Evolutionary conservation across 2,797 vertebrate species (phyloP), one percentile per base, ranked within the genome.

Genomic region (Denticeps clupeoides): DNA sequence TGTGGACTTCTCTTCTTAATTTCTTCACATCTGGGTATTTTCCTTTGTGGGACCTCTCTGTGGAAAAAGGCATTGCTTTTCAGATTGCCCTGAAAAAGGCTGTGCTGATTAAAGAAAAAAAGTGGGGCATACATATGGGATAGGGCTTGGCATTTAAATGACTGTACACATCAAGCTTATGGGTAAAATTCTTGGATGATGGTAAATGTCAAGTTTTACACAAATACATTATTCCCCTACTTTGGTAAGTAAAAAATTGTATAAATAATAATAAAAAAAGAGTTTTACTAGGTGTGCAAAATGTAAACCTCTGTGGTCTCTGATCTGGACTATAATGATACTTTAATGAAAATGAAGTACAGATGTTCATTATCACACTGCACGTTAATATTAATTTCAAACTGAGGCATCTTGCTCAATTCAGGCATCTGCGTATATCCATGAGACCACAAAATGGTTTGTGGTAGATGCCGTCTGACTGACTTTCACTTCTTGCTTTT

Each of bases 201-300:
- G 70, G 66, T 74, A 74, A 80, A 80, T 75, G 72, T 79, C 73
- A 77, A 49, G 35, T 77, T 80, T 75, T 73, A 67, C 52, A 67
- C 55, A 53, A 50, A 65, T 69, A 55, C 45, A 61, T 67, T 70
- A 70, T 63, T 71, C 40, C 59, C 43, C 28, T 43, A 66, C 56
- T 72, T 70, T 49, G 62, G 58, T 66, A 64, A 59, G 55, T 43
- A 42, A 55, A 52, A 64, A 44, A 54, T 27, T 58, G 49, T 69
- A 63, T 57, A 50, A 60, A 65, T 35, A 45, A 48, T 23, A 62
- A 57, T 33, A 33, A 8, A 38, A 21, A 21, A 31, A 5, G n/a
- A n/a, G n/a, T n/a, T n/a, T n/a, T n/a, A n/a, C n/a, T n/a, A n/a
- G n/a, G n/a, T n/a, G n/a, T n/a, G n/a, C n/a, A n/a, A n/a, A n/a